A percentile compares a stretch with the other conserved stretches of the same genome.
Evolutionary conservation across 92 coral and sea anemone species (phyloP).

Genomic region (Bergia puertoricense): DNA sequence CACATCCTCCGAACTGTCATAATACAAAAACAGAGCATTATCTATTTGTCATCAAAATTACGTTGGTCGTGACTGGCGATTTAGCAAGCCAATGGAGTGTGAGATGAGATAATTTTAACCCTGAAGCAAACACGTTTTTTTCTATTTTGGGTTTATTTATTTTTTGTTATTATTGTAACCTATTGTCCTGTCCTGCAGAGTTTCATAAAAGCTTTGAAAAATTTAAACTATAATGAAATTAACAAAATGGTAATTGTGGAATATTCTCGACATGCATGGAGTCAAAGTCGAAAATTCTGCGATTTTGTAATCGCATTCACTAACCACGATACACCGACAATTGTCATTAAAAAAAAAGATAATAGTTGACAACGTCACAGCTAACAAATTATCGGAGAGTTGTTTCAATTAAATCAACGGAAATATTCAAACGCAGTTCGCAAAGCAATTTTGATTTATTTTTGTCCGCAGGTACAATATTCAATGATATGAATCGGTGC

Average conservation of each 20-base stretch:
- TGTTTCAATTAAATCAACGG: conserved; percentile 25
- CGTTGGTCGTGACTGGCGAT: conserved; percentile 29
- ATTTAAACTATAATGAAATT: not conserved
- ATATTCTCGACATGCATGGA: not conserved
- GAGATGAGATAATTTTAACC: conserved; percentile 23
- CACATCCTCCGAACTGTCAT: conserved; percentile 39
- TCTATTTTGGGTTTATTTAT: conserved; percentile 24
- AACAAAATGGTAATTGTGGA: not conserved
- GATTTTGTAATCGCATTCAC: not conserved
- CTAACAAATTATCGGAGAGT: conserved; percentile 5
- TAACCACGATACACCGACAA: no score
- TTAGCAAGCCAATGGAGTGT: conserved; percentile 6
- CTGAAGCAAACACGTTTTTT: conserved; percentile 15
- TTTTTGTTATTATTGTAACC: not conserved
- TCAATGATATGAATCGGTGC: not conserved
- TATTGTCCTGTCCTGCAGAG: conserved; percentile 20
- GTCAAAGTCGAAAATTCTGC: not conserved
- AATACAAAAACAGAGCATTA: conserved; percentile 14
- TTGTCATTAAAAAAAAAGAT: not conserved
- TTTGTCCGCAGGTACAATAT: conserved; percentile 28
- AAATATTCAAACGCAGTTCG: conserved; percentile 16
- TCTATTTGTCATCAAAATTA: conserved; percentile 39
- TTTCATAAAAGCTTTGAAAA: not conserved
- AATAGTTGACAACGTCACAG: not conserved
- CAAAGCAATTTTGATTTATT: conserved; percentile 14